These are phyloP conservation scores for Xylophagus ater DNA, from an alignment of 2,888 invertebrate genomes.

Conservation along the genomic window DNA sequence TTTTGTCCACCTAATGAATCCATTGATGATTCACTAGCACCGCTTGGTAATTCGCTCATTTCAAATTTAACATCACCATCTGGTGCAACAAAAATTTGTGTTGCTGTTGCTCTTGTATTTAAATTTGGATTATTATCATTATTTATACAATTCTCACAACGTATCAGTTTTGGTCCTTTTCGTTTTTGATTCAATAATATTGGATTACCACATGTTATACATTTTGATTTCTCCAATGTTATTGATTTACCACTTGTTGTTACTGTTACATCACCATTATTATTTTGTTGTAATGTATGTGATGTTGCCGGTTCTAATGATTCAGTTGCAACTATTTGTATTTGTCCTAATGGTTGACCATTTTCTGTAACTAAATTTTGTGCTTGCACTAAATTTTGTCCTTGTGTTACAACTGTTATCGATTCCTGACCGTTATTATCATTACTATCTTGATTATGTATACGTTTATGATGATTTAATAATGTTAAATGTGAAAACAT, in stretches of 20 bases:
- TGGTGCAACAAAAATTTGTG: slow-evolving; percentile 55
- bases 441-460: slow-evolving; percentile 53
- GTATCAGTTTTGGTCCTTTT: slow-evolving; percentile 50
- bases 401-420: slow-evolving; percentile 47
- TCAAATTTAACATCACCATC: slow-evolving; percentile 52
- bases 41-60: slow-evolving; percentile 40
- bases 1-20: slow-evolving; percentile 40
- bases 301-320: slow-evolving; percentile 27
- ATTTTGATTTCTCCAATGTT: slow-evolving; percentile 46
- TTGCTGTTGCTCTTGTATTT: slow-evolving; percentile 30
- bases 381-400: slow-evolving; percentile 33
- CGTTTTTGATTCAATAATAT: slow-evolving; percentile 47
- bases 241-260: slow-evolving; percentile 43
- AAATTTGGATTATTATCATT: slow-evolving; percentile 41
- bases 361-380: slow-evolving; percentile 38
- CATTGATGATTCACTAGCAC: slow-evolving; percentile 27
- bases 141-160: slow-evolving; percentile 51
- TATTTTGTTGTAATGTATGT: slow-evolving; percentile 14
- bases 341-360: slow-evolving; percentile 41
- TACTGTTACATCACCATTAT: slow-evolving; percentile 24
- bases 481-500: slow-evolving; percentile 74
- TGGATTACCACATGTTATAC: slow-evolving; percentile 48
- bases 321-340: slow-evolving; percentile 50
- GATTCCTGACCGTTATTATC: slow-evolving; percentile 41
- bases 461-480: slow-evolving; percentile 76